phyloP scores from a whole-genome alignment of 2,797 vertebrate genomes.

The Benthosema pterotum region DNA sequence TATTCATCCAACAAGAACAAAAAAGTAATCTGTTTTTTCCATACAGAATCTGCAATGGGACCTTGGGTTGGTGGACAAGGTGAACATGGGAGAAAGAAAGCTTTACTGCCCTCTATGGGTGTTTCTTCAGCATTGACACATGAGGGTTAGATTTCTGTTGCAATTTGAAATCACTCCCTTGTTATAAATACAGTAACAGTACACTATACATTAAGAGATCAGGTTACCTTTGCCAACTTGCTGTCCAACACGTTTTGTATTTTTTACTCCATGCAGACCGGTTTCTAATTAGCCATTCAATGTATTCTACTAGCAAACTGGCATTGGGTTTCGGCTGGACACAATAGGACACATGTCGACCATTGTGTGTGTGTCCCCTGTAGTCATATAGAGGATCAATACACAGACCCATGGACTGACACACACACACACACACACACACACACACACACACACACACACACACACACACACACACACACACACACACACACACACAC shows the following conservation, averaged over 20 bases:
- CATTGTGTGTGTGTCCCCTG: conserved; percentile 12
- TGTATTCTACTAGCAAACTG: conserved; percentile 6
- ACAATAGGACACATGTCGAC: conserved; percentile 33
- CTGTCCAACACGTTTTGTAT: background rate
- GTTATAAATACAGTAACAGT: background rate
- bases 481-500: conserved; percentile 16
- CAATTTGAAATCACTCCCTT: background rate
- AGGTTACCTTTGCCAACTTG: background rate
- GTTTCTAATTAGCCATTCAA: conserved; percentile 12
- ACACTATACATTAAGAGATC: no score
- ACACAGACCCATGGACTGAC: conserved; percentile 17
- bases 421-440: conserved; percentile 7
- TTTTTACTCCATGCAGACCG: background rate
- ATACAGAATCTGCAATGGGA: background rate
- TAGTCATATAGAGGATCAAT: conserved; percentile 36
- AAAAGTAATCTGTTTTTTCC: conserved; percentile 8
- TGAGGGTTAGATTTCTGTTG: background rate
- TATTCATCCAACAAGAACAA: no score
- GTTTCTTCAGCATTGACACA: conserved; percentile 5
- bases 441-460: background rate
- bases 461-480: conserved; percentile 10
- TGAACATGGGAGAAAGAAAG: conserved; percentile 22
- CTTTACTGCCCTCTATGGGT: conserved; percentile 69
- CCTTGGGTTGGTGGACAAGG: conserved; percentile 15
- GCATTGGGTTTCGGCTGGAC: conserved; percentile 18